Evolutionary conservation across 2,888 invertebrate species (phyloP), one percentile per base, ranked within the genome.

Genomic region (Pyrrhia umbra): DNA sequence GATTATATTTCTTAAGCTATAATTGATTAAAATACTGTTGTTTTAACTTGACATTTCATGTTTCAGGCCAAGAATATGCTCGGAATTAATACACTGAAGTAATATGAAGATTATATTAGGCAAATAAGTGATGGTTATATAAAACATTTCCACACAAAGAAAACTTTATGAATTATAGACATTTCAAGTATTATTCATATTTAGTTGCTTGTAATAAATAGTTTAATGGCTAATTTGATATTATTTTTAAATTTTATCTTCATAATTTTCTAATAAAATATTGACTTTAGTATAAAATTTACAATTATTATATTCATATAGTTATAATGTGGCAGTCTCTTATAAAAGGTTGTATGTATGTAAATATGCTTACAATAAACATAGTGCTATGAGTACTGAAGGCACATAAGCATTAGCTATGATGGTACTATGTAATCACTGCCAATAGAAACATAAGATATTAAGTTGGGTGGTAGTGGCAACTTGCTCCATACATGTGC

Each of bases 401-500:
- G 80, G 80, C 80, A 80, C 82, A 54, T 57, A 61, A 39, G 46
- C 62, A 39, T 63, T 78, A 66, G 68, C 85, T 92, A 92, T 84
- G 92, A 90, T 74, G 87, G 85, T 64, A 92, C 89, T 80, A 95
- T 95, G 66, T 95, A 95, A 81, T 95, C 95, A 88, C 93, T 95
- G 74, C 95, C 95, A 68, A 82, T 83, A 64, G 92, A 90, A 54
- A 95, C 88, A 86, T 93, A 95, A 61, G 83, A 83, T 83, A 94
- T 92, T 75, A 95, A 88, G 78, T 94, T 94, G 82, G 92, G 91
- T 59, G 96, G 96, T 79, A 97, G 91, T 69, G 97, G 97, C 83
- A 97, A 94, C 83, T 95, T 95, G 79, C 95, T 95, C 90, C 97
- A 96, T 83, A 96, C 96, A 88, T 96, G 96, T 74, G 96, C 93